A percentile compares a stretch with the other conserved stretches of the same genome.
These are phyloP conservation scores for Mystacornis crossleyi DNA, from an alignment of 2,113 vertebrate genomes.

Conservation along the genomic window DNA sequence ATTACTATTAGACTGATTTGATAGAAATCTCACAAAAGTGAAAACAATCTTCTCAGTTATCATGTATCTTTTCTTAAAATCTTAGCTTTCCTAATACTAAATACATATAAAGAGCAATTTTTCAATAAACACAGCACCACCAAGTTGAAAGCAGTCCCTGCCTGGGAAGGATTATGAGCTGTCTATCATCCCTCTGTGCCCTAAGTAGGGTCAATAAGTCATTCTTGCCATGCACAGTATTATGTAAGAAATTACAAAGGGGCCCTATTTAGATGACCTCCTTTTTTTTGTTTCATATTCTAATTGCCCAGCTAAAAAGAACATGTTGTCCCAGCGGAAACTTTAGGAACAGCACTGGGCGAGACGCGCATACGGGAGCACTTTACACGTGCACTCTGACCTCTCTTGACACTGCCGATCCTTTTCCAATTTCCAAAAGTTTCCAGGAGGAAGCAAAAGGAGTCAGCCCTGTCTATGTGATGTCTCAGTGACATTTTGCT, in stretches of 20 bases:
- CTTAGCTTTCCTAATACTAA: neutral
- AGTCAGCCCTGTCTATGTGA: neutral
- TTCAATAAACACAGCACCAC: neutral
- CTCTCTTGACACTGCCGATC: neutral
- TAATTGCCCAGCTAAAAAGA: neutral
- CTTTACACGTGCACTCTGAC: neutral
- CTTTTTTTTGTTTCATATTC: neutral
- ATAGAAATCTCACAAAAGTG: neutral
- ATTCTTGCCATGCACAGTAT: neutral
- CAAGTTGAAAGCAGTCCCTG: neutral
- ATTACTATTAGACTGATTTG: neutral
- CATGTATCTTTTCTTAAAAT: neutral
- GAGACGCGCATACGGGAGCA: accelerated
- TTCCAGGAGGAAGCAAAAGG: constrained; percentile 7
- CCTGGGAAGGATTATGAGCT: neutral
- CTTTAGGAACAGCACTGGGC: neutral
- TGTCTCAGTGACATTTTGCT: neutral
- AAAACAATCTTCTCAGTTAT: neutral
- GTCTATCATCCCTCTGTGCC: neutral
- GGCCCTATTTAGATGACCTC: neutral
- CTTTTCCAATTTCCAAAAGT: neutral
- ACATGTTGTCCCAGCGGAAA: neutral
- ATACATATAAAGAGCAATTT: neutral
- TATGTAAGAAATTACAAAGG: neutral
- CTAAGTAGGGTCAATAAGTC: neutral